Conservation (phyloP, 2,888 invertebrate species). For the Chymomyza procnemis region DNA sequence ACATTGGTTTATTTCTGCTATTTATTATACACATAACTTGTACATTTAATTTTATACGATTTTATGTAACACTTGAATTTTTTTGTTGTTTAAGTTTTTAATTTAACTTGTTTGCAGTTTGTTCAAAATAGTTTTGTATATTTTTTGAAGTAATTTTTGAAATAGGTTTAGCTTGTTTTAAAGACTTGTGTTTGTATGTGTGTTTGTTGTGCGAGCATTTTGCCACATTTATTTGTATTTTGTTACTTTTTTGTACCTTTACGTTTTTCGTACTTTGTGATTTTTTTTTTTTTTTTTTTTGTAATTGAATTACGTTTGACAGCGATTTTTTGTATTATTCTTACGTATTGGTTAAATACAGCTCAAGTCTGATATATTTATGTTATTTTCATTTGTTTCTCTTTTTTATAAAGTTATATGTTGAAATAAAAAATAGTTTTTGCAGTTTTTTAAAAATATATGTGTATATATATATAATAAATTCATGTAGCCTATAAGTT, state of each 20-base stretch:
- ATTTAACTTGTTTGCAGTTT: constrained; percentile 8
- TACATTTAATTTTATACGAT: background rate
- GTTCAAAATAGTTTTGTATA: background rate
- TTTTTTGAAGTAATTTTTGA: background rate
- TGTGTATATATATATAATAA: constrained; percentile 26
- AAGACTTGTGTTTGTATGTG: constrained; percentile 22
- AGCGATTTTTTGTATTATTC: constrained; percentile 34
- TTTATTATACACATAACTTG: constrained; percentile 7
- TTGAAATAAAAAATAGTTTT: constrained; percentile 14
- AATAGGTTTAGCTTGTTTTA: constrained; percentile 9
- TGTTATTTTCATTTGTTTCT: background rate
- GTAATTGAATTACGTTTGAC: constrained; percentile 57
- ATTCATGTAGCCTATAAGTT: background rate
- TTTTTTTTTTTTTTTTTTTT: constrained; percentile 29
- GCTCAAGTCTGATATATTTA: constrained; percentile 15
- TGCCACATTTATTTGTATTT: constrained; percentile 47
- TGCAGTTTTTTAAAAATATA: constrained; percentile 45
- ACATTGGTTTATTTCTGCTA: constrained; percentile 6
- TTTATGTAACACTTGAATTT: constrained; percentile 1
- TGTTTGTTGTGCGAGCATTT: constrained; percentile 47
- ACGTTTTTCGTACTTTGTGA: constrained; percentile 37
- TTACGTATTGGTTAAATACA: constrained; percentile 25
- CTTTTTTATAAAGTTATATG: constrained; percentile 14
- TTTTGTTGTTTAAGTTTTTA: constrained; percentile 8
- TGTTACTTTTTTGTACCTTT: constrained; percentile 49